A percentile compares a stretch with the other conserved stretches of the same genome.
Evolutionary conservation across 2,888 invertebrate species (phyloP).

Genomic region (Paralinhomoeus sp.): DNA sequence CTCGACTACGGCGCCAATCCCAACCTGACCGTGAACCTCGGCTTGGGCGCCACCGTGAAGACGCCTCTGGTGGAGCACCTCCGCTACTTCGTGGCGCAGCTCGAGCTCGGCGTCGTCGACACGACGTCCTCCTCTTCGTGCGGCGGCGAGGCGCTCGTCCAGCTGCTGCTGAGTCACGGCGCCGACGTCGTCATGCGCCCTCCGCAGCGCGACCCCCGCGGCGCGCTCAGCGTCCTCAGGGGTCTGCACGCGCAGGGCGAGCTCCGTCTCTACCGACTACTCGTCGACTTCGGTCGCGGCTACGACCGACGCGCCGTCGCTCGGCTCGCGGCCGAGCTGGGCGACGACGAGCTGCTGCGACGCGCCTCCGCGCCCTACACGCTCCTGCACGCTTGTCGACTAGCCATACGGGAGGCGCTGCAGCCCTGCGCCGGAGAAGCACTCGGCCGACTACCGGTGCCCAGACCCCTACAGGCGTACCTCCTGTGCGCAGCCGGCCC

Average conservation of each 20-base stretch:
- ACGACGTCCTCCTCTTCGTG: neutral
- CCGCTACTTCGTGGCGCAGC: neutral
- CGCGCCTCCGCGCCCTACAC: neutral
- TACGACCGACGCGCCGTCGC: neutral
- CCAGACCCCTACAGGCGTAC: neutral
- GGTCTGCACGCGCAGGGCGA: neutral
- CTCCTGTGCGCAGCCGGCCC: neutral
- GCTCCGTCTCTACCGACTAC: neutral
- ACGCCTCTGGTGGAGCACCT: constrained; percentile 6
- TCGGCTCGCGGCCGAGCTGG: neutral
- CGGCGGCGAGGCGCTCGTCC: constrained; percentile 1
- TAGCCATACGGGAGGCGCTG: too few relatives aligned
- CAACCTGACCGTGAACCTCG: constrained; percentile 10
- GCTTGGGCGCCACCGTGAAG: constrained; percentile 1
- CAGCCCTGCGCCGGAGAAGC: too few relatives aligned
- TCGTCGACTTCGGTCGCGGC: constrained; percentile 3
- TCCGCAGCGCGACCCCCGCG: neutral
- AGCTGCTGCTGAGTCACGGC: constrained; percentile 4
- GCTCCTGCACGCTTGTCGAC: too few relatives aligned
- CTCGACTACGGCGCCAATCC: constrained; percentile 14
- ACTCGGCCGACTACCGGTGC: neutral
- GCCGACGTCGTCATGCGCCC: constrained; percentile 1
- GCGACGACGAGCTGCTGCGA: too few relatives aligned
- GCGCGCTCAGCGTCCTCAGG: constrained; percentile 1
- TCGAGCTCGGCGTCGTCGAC: too few relatives aligned